These are phyloP conservation scores for cattle (Bos taurus) DNA, from an alignment of 2,113 vertebrate species.

Conservation along the genomic window ARS-UCD2.0 NC_037328.1:125127001-125127500, in stretches of 20 bases:
- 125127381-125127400: background rate
- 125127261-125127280: constrained; percentile 1
- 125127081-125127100: background rate
- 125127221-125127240: background rate
- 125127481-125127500: constrained; percentile 37
- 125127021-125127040: too few relatives aligned
- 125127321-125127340: background rate
- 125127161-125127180: background rate
- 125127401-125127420: background rate
- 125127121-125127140: background rate
- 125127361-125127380: background rate
- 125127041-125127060: too few relatives aligned
- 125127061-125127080: background rate
- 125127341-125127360: background rate
- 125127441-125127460: background rate
- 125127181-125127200: background rate
- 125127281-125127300: background rate
- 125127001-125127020: too few relatives aligned
- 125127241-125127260: background rate
- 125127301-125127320: background rate
- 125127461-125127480: background rate
- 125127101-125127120: background rate
- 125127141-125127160: background rate
- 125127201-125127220: background rate
- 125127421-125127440: background rate